Percentiles rank a stretch among this genome's conserved stretches.
phyloP scores from a whole-genome alignment of 2,888 invertebrate genomes.

The Phyllotreta striolata region DNA sequence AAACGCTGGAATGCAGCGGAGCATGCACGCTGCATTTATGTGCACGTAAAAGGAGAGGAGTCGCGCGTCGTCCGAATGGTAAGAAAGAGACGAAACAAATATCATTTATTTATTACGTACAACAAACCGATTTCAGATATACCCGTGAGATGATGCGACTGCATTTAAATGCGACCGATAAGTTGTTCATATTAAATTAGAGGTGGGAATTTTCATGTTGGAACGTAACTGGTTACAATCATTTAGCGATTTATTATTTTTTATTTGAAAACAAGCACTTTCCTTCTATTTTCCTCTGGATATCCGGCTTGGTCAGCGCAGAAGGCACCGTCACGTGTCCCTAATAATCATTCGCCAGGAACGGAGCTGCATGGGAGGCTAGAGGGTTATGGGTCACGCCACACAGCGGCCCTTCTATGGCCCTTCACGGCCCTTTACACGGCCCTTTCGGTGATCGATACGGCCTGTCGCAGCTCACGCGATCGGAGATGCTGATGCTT shows the following conservation, averaged over 20 bases:
- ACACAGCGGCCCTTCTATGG: conserved; percentile 24
- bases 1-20: conserved; percentile 46
- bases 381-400: conserved; percentile 30
- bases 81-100: conserved; percentile 23
- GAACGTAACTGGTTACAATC: too few relatives aligned
- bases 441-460: conserved; percentile 32
- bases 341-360: conserved; percentile 21
- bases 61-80: conserved; percentile 1
- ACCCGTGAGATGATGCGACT: conserved; percentile 30
- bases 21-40: conserved; percentile 36
- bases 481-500: conserved; percentile 34
- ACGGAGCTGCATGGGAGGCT: conserved; percentile 27
- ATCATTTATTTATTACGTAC: conserved; percentile 30
- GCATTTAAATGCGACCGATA: conserved; percentile 32
- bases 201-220: neutral
- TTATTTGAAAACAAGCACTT: too few relatives aligned
- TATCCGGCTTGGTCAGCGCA: too few relatives aligned
- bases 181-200: conserved; percentile 26
- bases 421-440: conserved; percentile 26
- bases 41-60: conserved; percentile 18
- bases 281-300: too few relatives aligned
- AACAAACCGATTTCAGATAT: conserved; percentile 24
- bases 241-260: too few relatives aligned
- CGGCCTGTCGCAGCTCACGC: conserved; percentile 33
- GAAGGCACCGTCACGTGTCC: conserved; percentile 24